Evolutionary conservation across 23 tunicate genomes (phyloP).

Genomic region (Halocynthia aurantium): DNA sequence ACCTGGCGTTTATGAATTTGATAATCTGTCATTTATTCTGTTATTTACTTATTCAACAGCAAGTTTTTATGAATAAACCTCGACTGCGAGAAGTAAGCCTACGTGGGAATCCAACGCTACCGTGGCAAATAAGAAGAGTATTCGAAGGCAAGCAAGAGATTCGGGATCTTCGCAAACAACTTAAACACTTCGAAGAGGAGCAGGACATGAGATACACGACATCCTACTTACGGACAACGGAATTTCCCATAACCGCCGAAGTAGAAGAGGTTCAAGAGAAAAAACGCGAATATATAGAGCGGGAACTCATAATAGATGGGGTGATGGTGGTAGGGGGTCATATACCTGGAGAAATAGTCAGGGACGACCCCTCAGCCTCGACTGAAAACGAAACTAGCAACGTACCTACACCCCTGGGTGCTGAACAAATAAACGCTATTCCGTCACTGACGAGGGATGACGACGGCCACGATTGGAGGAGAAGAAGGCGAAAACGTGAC

Average conservation of each 20-base stretch:
- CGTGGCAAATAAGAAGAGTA: constrained; percentile 7
- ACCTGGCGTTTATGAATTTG: no score
- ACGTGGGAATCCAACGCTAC: constrained; percentile 23
- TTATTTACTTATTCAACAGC: not conserved
- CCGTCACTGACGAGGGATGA: not conserved
- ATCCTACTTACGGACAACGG: no score
- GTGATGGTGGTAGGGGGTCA: not conserved
- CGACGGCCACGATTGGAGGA: no score
- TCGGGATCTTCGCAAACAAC: constrained; percentile 5
- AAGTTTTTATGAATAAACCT: not conserved
- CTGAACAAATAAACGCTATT: not conserved
- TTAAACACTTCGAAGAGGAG: constrained; percentile 3
- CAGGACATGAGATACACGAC: not conserved
- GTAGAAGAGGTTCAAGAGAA: no score
- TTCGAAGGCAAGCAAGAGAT: constrained; percentile 23
- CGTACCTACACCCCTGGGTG: not conserved
- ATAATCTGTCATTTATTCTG: no score
- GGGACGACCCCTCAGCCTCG: not conserved
- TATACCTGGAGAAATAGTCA: not conserved
- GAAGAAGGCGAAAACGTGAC: no score
- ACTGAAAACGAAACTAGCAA: not conserved
- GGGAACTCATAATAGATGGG: not conserved
- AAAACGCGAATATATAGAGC: not conserved
- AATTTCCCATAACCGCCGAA: no score
- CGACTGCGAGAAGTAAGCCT: constrained; percentile 10